A percentile compares a stretch with the other conserved stretches of the same genome.
phyloP scores from a whole-genome alignment of 2,888 invertebrate species.

The Drosophila infuscata region DNA sequence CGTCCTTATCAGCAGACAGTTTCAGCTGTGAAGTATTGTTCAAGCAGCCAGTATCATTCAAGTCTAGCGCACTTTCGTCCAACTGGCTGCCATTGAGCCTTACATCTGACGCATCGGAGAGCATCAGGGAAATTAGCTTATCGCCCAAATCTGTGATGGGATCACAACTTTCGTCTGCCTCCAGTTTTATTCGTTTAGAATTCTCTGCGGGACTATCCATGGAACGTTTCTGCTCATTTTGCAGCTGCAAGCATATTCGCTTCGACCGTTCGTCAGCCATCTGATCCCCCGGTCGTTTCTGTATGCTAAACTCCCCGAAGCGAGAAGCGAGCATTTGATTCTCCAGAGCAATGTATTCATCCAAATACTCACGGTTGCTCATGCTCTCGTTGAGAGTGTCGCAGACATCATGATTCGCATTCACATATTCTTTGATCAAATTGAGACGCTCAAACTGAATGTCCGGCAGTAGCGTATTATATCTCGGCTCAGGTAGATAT shows the following conservation, averaged over 20 bases:
- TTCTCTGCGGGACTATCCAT: not conserved
- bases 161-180: not conserved
- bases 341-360: constrained; percentile 80
- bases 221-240: constrained; percentile 10
- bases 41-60: constrained; percentile 46
- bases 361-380: constrained; percentile 77
- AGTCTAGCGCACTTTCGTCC: constrained; percentile 36
- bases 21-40: constrained; percentile 37
- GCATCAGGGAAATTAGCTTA: constrained; percentile 6
- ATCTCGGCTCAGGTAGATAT: constrained; percentile 83
- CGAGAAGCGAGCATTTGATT: constrained; percentile 74
- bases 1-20: not conserved
- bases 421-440: constrained; percentile 83
- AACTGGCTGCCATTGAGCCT: constrained; percentile 18
- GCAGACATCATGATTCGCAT: constrained; percentile 52
- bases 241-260: constrained; percentile 2
- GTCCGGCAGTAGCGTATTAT: constrained; percentile 82
- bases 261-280: constrained; percentile 18
- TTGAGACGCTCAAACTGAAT: constrained; percentile 80
- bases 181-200: constrained; percentile 14
- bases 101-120: constrained; percentile 9
- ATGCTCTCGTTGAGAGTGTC: constrained; percentile 52
- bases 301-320: constrained; percentile 30
- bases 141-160: constrained; percentile 36
- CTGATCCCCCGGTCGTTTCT: not conserved